Evolutionary conservation across 2,113 vertebrate species (phyloP), one percentile per base, ranked within the genome.

Genomic region (Calidris pugnax): DNA sequence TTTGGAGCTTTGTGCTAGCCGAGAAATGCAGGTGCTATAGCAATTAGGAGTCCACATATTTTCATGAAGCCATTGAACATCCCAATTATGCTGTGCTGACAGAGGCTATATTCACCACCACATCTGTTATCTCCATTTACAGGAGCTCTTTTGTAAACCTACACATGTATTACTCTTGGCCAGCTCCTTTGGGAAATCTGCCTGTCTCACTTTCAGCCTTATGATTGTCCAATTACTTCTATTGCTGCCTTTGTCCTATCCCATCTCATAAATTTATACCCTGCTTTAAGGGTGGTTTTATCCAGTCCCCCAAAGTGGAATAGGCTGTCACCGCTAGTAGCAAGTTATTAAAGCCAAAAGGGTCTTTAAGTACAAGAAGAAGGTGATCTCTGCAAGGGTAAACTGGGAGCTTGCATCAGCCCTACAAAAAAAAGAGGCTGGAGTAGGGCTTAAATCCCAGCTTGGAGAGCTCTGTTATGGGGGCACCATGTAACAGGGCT

Each of bases 41-140:
- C 75, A 95, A 93, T 97, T 94, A 93, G 48, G 68, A 92, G 76
- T 20, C 60, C 80, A 76, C 8, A 4, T 62, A 53, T 91, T 93
- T 88, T 62, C 79, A 32, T 28, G 88, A 90, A 93, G 84, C 86
- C 60, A 30, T 12, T 68, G 96, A 89, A 92, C 83, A 68, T 77
- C 75, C 69, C 95, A 95, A 82, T 92, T 93, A 92, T 56, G 22
- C 33, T 30, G 60, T 3, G 2, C 88, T 89, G 80, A 89, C 96
- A 93, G 72, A 89, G 77, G 66, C 68, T 74, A 39, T 79, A 19
- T 87, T 93, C 91, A 60, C 28, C n/a, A 86, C 63, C 90, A 57
- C 92, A 89, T 72, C 92, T 95, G 80, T 88, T 90, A 83, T 76
- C 89, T 87, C 60, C 48, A 32, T 67, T 95, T 89, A 79, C 83